Base-by-base conservation (phyloP, 2,113 vertebrate species). In the Fukomys damarensis region DNA sequence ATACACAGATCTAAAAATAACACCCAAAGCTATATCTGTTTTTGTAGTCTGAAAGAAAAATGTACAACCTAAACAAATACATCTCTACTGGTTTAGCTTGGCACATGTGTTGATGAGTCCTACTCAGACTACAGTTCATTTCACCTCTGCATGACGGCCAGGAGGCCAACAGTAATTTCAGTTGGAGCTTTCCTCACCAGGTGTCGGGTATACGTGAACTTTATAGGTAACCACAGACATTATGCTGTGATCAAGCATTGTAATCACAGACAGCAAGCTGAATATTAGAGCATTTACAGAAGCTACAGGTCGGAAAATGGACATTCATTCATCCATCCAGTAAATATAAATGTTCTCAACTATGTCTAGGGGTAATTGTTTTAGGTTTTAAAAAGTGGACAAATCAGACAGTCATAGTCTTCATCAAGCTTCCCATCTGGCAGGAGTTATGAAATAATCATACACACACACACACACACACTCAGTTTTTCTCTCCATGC, bases 161-260 rank as follows among this genome's bases (percentile, higher is more conserved):
- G 49, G 81, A 81, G 58, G 41, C 92, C 84, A 61, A 52, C 1
- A 92, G n/a, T 96, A 80, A 96, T 87, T 95, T 93, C 56, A 95
- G n/a, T 4, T 87, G 76, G 80, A 84, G 80, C 56, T 95, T 93
- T 80, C 89, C 80, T 96, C 43, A 43, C 61, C 11, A 19, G 59
- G 46, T 83, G 35, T 95, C 86, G 86, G 38, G 24, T 70, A 13
- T 65, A 10, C 38, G 24, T 70, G 59, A 93, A 89, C 77, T 59
- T 86, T 66, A 46, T 63, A 88, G n/a, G 49, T 82, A 87, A 81
- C 61, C 72, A 93, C 30, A 84, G 80, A 49, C 14, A 74, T 72
- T 41, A 28, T 63, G 74, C 58, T 80, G 7, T 91, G 38, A 79
- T 76, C 14, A 63, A 87, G 89, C 49, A 38, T 76, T 89, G 38